Conservation (phyloP, 2,888 invertebrate genomes). For the Pediacus dermestoides region DNA sequence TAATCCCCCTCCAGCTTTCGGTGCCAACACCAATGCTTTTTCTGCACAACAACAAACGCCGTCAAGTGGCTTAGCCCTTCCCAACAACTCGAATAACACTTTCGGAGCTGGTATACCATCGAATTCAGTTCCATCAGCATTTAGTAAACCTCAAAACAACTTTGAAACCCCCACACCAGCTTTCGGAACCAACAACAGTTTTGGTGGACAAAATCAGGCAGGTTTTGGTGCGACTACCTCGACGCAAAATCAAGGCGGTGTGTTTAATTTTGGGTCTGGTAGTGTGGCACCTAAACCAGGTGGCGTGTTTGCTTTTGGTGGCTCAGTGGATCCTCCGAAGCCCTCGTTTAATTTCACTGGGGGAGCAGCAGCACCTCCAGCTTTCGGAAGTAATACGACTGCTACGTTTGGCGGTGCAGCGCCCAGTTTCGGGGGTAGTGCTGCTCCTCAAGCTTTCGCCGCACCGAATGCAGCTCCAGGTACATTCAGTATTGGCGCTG, state of each 20-base stretch:
- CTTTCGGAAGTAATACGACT: slow-evolving; percentile 5
- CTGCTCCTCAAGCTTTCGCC: not conserved
- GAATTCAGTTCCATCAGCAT: not conserved
- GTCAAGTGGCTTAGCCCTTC: too few relatives aligned
- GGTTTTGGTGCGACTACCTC: not conserved
- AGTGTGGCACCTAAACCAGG: not conserved
- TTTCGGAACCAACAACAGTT: not conserved
- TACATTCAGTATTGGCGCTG: slow-evolving; percentile 6
- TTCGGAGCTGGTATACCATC: not conserved
- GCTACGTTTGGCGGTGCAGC: not conserved
- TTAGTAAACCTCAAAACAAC: not conserved
- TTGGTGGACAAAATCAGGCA: not conserved
- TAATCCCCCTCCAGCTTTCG: not conserved
- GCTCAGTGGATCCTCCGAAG: not conserved
- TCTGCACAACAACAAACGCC: slow-evolving; percentile 1
- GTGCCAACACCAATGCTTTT: not conserved
- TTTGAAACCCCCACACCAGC: not conserved
- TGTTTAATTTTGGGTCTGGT: not conserved
- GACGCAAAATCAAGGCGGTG: not conserved
- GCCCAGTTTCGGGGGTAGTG: not conserved
- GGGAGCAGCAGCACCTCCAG: not conserved
- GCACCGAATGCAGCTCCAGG: slow-evolving; percentile 1
- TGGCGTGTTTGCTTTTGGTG: slow-evolving; percentile 1
- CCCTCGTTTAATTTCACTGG: slow-evolving; percentile 3
- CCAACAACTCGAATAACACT: too few relatives aligned